phyloP scores from a whole-genome alignment of 2,797 vertebrate species.

The Etheostoma nigrum region DNA sequence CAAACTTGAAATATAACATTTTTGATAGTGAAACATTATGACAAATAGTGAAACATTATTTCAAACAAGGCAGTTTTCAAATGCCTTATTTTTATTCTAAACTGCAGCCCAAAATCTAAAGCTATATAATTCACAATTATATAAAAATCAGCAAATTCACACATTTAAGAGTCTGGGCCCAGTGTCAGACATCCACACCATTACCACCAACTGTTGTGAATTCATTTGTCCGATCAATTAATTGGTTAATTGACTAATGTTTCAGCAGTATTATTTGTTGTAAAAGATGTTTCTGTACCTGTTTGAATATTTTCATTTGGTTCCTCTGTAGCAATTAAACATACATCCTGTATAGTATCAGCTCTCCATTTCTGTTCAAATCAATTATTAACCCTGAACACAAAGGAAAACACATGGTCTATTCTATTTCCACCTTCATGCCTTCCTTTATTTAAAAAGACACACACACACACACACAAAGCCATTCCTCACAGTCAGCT shows the following conservation, averaged over 20 bases:
- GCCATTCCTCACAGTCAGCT: slow-evolving; percentile 53
- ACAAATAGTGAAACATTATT: too few relatives aligned
- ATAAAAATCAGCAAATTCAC: neutral
- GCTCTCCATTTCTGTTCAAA: slow-evolving; percentile 31
- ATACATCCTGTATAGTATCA: neutral
- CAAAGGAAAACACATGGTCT: slow-evolving; percentile 38
- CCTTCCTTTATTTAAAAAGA: slow-evolving; percentile 53
- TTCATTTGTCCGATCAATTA: neutral
- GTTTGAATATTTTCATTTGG: slow-evolving; percentile 8
- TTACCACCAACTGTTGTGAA: neutral
- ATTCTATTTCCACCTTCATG: slow-evolving; percentile 57
- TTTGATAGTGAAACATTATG: too few relatives aligned
- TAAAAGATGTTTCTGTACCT: neutral
- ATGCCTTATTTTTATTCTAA: too few relatives aligned
- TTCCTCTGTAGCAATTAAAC: neutral
- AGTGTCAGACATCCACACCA: neutral
- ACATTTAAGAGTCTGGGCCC: neutral
- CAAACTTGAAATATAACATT: too few relatives aligned
- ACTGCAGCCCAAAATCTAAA: neutral
- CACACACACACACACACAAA: slow-evolving; percentile 42
- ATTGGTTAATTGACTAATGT: neutral
- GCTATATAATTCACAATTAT: neutral
- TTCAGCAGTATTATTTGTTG: neutral
- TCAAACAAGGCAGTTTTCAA: too few relatives aligned
- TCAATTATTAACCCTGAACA: slow-evolving; percentile 44